A percentile compares a stretch with the other conserved stretches of the same genome.
phyloP scores from a whole-genome alignment of 2,113 vertebrate species.

The Micromys minutus region DNA sequence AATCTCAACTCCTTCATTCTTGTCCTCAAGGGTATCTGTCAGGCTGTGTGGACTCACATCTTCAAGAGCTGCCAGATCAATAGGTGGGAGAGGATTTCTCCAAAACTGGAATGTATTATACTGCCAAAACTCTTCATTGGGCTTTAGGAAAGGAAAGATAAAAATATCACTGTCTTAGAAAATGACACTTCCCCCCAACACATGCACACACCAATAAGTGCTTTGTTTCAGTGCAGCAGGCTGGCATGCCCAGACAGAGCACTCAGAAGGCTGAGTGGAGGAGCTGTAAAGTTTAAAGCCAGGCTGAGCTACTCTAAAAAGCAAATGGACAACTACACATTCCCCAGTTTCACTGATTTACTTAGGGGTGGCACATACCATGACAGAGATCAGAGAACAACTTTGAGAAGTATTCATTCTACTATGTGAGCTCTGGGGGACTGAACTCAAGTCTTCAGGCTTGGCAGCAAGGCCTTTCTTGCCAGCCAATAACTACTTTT shows the following conservation, averaged over 20 bases:
- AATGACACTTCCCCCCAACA: background rate
- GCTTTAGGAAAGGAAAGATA: conserved; percentile 78
- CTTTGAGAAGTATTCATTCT: background rate
- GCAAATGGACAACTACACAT: background rate
- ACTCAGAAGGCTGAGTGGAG: background rate
- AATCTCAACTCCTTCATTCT: conserved; percentile 77
- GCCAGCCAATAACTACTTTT: background rate
- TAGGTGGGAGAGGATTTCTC: conserved; percentile 90
- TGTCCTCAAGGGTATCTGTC: conserved; percentile 61
- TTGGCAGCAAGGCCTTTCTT: background rate
- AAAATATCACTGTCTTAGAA: background rate
- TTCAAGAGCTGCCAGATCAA: conserved; percentile 91
- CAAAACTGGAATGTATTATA: conserved; percentile 96
- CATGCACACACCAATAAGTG: background rate
- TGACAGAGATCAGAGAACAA: too few relatives aligned
- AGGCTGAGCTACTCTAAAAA: background rate
- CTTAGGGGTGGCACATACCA: background rate
- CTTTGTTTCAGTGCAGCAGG: background rate
- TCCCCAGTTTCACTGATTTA: background rate
- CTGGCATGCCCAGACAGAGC: background rate
- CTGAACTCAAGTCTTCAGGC: background rate
- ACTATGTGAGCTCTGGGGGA: background rate
- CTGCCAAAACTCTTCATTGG: conserved; percentile 86
- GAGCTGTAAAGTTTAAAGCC: background rate
- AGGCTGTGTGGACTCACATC: conserved; percentile 71